Evolutionary conservation across 2,888 invertebrate species (phyloP).

Genomic region (Alloscopus bannaensis): DNA sequence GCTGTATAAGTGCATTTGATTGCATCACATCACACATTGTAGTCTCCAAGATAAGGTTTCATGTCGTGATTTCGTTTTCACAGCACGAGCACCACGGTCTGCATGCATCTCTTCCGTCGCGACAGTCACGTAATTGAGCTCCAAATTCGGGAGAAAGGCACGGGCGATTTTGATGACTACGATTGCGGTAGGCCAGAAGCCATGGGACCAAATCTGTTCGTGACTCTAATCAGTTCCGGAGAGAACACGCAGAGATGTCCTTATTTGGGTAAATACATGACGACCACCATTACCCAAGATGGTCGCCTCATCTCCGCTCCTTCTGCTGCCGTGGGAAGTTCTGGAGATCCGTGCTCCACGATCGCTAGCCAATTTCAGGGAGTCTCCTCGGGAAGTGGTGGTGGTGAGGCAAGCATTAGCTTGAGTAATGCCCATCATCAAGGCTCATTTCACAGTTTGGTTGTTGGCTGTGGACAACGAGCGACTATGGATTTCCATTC

Average conservation of each 20-base stretch:
- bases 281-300: slow-evolving; percentile 69
- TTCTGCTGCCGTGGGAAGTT: slow-evolving; percentile 51
- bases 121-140: slow-evolving; percentile 85
- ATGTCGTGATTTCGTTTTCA: slow-evolving; percentile 73
- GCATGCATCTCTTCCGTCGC: slow-evolving; percentile 84
- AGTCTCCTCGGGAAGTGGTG: slow-evolving; percentile 14
- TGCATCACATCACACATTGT: slow-evolving; percentile 1
- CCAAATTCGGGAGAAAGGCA: slow-evolving; percentile 75
- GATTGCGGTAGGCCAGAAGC: slow-evolving; percentile 64
- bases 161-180: slow-evolving; percentile 59
- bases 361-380: slow-evolving; percentile 47
- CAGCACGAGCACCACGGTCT: slow-evolving; percentile 88
- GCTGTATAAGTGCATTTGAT: slow-evolving; percentile 18
- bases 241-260: slow-evolving; percentile 69
- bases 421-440: slow-evolving; percentile 59
- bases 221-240: slow-evolving; percentile 70
- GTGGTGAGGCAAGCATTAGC: slow-evolving; percentile 27
- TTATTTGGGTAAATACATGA: slow-evolving; percentile 71
- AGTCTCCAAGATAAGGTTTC: too few species aligned
- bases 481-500: slow-evolving; percentile 80
- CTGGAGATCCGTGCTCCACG: slow-evolving; percentile 56
- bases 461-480: slow-evolving; percentile 78
- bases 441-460: slow-evolving; percentile 73
- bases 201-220: slow-evolving; percentile 64
- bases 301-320: slow-evolving; percentile 66